Conservation (phyloP, 1,140 invertebrate genomes). For the Drosophila ercepeae region DNA sequence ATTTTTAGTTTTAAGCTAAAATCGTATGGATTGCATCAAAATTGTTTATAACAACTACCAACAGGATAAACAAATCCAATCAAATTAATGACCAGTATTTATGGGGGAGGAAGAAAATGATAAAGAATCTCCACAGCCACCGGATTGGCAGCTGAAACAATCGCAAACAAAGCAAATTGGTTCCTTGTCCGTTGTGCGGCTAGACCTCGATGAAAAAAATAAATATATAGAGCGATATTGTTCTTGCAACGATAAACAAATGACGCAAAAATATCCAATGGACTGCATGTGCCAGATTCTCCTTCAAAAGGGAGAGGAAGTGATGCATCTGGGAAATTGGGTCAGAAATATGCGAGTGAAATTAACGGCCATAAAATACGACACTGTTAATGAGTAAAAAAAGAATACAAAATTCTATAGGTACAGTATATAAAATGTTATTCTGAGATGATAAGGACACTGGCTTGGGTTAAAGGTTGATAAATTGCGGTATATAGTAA, state of each 20-base stretch:
- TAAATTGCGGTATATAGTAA: constrained; percentile 44
- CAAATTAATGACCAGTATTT: constrained; percentile 33
- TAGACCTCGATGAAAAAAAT: constrained; percentile 21
- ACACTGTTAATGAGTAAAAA: constrained; percentile 29
- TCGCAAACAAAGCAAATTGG: constrained; percentile 49
- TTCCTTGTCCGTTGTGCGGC: constrained; percentile 52
- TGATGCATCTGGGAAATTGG: constrained; percentile 58
- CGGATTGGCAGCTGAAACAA: constrained; percentile 48
- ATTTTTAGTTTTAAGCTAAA: constrained; percentile 11
- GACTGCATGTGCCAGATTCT: constrained; percentile 35
- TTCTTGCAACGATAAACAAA: constrained; percentile 54
- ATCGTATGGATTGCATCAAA: constrained; percentile 24
- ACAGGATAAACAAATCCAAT: constrained; percentile 25
- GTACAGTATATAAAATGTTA: background rate
- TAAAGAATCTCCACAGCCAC: constrained; percentile 20
- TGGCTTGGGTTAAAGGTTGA: constrained; percentile 69
- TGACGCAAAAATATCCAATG: constrained; percentile 60
- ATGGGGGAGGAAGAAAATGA: constrained; percentile 32
- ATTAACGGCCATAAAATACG: constrained; percentile 19
- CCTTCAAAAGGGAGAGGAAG: constrained; percentile 43
- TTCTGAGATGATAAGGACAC: constrained; percentile 27
- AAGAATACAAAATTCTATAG: background rate
- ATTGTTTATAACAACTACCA: constrained; percentile 46
- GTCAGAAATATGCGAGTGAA: constrained; percentile 64
- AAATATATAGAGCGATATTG: constrained; percentile 39